Percentiles rank a stretch among this genome's conserved stretches.
Evolutionary conservation across 2,888 invertebrate genomes (phyloP).

Genomic region (Torymus tubicola): DNA sequence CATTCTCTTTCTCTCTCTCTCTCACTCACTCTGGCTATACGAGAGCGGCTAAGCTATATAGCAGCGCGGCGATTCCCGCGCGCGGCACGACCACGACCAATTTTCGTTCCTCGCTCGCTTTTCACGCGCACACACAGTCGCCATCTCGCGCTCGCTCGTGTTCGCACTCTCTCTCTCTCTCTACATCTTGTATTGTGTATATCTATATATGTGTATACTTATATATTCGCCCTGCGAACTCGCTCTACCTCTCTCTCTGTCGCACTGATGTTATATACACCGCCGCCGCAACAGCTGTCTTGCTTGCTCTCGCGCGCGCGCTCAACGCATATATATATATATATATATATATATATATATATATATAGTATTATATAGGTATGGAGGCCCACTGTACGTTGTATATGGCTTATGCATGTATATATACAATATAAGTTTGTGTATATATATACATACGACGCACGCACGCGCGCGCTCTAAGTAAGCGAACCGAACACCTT

Average conservation of each 20-base stretch:
- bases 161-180: no score
- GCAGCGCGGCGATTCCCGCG: constrained; percentile 71
- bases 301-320: constrained; percentile 42
- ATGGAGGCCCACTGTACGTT: no score
- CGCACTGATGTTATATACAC: constrained; percentile 15
- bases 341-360: no score
- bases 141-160: constrained; percentile 56
- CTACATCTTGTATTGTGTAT: constrained; percentile 25
- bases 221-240: constrained; percentile 23
- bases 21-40: no score
- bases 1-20: no score
- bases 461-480: no score
- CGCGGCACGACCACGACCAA: constrained; percentile 69
- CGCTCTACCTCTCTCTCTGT: constrained; percentile 53
- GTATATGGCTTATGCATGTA: background rate
- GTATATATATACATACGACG: background rate
- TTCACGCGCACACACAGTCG: constrained; percentile 66
- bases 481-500: no score
- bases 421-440: constrained; percentile 2
- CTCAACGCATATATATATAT: no score
- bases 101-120: constrained; percentile 69
- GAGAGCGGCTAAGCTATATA: no score
- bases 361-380: no score
- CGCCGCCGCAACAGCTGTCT: background rate
- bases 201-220: background rate